phyloP scores from a whole-genome alignment of 2,113 vertebrate genomes.

The Heteronetta atricapilla region DNA sequence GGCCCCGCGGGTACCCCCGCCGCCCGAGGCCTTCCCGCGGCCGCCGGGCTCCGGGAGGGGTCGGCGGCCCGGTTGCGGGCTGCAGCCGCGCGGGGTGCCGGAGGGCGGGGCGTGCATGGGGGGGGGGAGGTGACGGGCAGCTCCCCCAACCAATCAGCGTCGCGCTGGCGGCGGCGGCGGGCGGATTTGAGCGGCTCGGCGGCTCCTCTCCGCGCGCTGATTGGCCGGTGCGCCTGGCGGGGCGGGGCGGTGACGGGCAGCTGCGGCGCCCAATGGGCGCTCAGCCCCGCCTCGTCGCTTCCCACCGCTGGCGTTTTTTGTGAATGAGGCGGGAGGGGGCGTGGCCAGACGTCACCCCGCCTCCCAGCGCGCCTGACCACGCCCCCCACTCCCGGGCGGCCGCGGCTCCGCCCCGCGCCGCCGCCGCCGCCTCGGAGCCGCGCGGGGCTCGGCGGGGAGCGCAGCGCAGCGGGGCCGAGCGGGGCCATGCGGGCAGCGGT shows the following conservation, averaged over 20 bases:
- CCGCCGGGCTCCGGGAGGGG: no score
- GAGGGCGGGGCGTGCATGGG: no score
- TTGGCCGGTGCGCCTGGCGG: not conserved
- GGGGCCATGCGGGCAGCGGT: not conserved
- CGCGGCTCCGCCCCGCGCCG: not conserved
- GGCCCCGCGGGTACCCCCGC: no score
- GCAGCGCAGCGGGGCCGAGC: not conserved
- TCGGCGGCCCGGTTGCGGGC: no score
- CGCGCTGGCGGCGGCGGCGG: no score
- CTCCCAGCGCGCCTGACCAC: not conserved
- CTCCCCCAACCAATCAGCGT: no score
- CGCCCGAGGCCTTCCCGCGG: no score
- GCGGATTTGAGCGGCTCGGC: not conserved
- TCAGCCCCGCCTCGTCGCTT: no score
- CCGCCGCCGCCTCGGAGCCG: not conserved
- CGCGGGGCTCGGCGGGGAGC: constrained; percentile 1
- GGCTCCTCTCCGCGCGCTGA: not conserved
- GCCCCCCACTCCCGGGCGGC: not conserved
- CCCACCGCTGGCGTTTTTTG: not conserved
- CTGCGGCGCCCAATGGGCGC: not conserved
- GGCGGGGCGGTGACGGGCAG: not conserved
- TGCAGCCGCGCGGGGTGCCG: no score
- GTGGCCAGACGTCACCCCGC: no score
- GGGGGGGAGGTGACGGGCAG: no score
- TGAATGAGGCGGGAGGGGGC: constrained; percentile 8